Base-by-base conservation (phyloP, 2,888 invertebrate species). In the Acleris literana region DNA sequence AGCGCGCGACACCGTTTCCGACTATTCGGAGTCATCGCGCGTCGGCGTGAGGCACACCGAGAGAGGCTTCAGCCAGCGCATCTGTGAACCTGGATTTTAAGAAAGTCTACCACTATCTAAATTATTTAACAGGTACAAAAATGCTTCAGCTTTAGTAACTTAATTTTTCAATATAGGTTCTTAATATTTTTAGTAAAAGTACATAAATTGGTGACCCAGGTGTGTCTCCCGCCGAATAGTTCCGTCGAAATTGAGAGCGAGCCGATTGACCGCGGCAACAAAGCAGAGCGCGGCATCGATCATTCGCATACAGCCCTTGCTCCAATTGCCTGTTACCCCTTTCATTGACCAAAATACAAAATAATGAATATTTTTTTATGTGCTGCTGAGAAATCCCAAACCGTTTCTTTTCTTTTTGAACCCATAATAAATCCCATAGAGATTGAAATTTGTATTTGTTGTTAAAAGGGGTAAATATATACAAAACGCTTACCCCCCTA, bases 1-100 rank as follows among this genome's bases (percentile, higher is more conserved):
- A 83, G 81, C 81, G 82, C 68, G 72, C 69, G 71, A 69, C 75
- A 71, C 71, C 66, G 70, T 68, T 75, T 64, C 70, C 73, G 73
- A 69, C 68, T 64, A 72, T 72, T 74, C 70, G 69, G 74, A 71
- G 69, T 64, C 64, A 59, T 56, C 25, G 51, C 70, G 56, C 63
- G 58, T 70, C 60, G 61, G 61, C 68, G 29, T n/a, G 65, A 44
- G 65, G 48, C 68, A 64, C 64, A 71, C 68, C 29, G 63, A 64
- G 68, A 43, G 58, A 39, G 11, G 16, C 18, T 33, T 33, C 9
- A 9, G 17, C 13, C 39, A 13, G 39, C 11, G 13, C 39, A 39
- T 13, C 5, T 13, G 13, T 39, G 39, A 11, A 49, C 18, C 49
- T 49, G 49, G 1, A 20, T 49, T 1, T 18, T 11, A 11, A 33